Conservation (phyloP, 2,888 invertebrate species). For the Drosophila birchii region DNA sequence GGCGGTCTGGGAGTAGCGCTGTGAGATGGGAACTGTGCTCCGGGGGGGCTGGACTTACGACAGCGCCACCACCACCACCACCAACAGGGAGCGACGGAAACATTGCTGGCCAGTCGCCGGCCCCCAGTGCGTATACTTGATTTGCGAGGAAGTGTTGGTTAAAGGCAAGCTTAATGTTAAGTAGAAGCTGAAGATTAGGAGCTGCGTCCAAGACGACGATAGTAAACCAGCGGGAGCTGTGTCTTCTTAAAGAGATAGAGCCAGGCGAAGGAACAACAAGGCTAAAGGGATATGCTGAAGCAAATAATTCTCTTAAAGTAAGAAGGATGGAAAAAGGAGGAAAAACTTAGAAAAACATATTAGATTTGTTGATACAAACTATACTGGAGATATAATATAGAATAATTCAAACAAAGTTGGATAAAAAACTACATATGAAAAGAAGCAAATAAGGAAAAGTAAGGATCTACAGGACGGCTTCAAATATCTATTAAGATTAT, state of each 20-base stretch:
- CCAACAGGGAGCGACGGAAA: conserved; percentile 49
- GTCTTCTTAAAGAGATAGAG: conserved; percentile 19
- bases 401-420: neutral
- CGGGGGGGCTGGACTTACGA: conserved; percentile 18
- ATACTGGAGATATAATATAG: neutral
- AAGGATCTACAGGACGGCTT: too few relatives aligned
- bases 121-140: conserved; percentile 69
- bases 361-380: neutral
- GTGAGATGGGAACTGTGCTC: conserved; percentile 14
- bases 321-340: neutral
- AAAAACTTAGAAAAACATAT: conserved; percentile 5
- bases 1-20: conserved; percentile 19
- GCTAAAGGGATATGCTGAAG: neutral
- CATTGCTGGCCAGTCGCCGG: conserved; percentile 55
- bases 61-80: conserved; percentile 21
- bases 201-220: conserved; percentile 18
- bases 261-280: conserved; percentile 12
- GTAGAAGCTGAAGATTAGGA: conserved; percentile 41
- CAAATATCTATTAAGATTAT: too few relatives aligned
- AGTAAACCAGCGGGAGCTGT: conserved; percentile 18
- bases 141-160: conserved; percentile 52
- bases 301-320: conserved; percentile 9
- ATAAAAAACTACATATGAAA: neutral
- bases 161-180: conserved; percentile 47
- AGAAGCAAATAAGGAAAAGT: too few relatives aligned